Percentiles rank a stretch among this genome's conserved stretches.
Evolutionary conservation across 2,797 vertebrate species (phyloP).

Genomic region (Pteropus rufus): DNA sequence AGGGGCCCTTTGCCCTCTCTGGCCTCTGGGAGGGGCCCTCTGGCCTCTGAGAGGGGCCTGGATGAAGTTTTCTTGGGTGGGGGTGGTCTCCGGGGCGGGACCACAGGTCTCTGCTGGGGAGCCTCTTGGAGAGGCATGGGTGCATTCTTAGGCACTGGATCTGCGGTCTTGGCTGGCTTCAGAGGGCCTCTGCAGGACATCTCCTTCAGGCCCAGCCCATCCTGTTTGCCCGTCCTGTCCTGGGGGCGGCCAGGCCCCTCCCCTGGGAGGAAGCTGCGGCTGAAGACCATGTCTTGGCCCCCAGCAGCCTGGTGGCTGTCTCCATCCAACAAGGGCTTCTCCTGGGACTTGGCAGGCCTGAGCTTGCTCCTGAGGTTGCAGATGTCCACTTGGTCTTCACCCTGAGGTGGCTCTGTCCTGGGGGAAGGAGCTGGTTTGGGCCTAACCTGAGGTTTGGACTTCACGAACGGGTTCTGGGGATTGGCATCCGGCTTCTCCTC

Average conservation of each 20-base stretch:
- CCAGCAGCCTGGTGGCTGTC: constrained; percentile 77
- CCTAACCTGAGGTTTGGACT: constrained; percentile 91
- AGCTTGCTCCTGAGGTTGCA: constrained; percentile 95
- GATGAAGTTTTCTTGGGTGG: constrained; percentile 93
- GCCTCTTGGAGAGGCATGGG: constrained; percentile 83
- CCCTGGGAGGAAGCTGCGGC: constrained; percentile 54
- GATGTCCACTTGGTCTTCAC: constrained; percentile 93
- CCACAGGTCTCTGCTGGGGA: constrained; percentile 88
- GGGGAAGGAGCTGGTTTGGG: constrained; percentile 91
- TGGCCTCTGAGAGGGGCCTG: constrained; percentile 83
- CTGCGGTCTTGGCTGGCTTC: constrained; percentile 63
- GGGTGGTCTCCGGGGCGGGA: constrained; percentile 93
- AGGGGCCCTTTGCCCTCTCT: too few species aligned
- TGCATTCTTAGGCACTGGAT: constrained; percentile 79
- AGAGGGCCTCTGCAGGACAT: constrained; percentile 70
- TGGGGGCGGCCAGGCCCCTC: constrained; percentile 78
- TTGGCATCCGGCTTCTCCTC: constrained; percentile 86
- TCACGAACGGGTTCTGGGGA: constrained; percentile 85
- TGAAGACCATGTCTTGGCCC: constrained; percentile 65
- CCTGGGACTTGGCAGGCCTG: constrained; percentile 89
- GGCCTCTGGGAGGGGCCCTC: constrained; percentile 62
- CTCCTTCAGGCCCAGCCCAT: constrained; percentile 79
- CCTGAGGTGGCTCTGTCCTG: constrained; percentile 86
- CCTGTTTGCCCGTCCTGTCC: constrained; percentile 84
- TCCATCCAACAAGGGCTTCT: constrained; percentile 78